Percentiles rank a stretch among this genome's conserved stretches.
Conservation (phyloP, 1,140 invertebrate species). For the Bombus difficillimus region DNA sequence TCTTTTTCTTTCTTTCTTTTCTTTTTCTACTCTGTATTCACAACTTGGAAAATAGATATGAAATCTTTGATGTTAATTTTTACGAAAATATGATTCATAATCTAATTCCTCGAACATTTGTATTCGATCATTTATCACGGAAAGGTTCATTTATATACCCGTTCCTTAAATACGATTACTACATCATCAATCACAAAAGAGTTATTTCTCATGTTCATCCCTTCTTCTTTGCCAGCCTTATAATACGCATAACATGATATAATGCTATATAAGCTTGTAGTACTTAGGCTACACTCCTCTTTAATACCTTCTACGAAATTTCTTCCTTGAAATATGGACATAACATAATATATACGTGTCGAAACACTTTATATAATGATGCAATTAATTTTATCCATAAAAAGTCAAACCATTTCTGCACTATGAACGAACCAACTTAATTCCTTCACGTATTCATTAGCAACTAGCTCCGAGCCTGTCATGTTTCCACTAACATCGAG, state of each 20-base stretch:
- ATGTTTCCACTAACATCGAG: neutral
- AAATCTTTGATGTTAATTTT: neutral
- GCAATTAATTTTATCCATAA: neutral
- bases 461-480: neutral
- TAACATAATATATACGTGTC: neutral
- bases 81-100: neutral
- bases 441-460: neutral
- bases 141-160: conserved; percentile 6
- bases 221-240: neutral
- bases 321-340: neutral
- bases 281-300: too few species aligned
- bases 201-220: neutral
- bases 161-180: neutral
- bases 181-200: conserved; percentile 25
- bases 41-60: neutral
- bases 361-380: neutral
- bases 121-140: conserved; percentile 4
- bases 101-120: neutral
- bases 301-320: neutral
- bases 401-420: neutral
- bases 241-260: neutral
- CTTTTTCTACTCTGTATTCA: neutral
- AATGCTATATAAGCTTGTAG: neutral
- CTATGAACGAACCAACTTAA: neutral
- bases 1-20: neutral